Evolutionary conservation across 2,797 vertebrate genomes (phyloP).

Genomic region (Tangara arthus): DNA sequence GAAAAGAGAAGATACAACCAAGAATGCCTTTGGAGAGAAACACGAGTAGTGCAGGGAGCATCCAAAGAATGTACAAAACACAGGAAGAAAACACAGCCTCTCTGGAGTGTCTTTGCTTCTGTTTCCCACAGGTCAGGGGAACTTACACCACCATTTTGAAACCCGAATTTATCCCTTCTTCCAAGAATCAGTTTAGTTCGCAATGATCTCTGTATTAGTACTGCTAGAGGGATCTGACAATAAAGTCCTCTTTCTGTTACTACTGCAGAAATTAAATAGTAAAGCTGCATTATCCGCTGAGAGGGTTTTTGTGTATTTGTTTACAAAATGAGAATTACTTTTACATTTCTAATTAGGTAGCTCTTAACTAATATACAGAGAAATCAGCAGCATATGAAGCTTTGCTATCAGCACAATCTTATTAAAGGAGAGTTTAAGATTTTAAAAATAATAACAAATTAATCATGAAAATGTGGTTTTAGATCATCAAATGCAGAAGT

Average conservation of each 20-base stretch:
- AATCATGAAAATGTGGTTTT: neutral
- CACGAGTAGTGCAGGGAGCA: neutral
- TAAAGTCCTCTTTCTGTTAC: neutral
- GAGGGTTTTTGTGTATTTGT: neutral
- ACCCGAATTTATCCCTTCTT: neutral
- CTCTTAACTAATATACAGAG: conserved; percentile 20
- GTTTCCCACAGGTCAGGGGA: neutral
- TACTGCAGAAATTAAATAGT: neutral
- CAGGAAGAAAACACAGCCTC: neutral
- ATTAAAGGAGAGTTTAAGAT: neutral
- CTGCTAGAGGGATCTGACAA: neutral
- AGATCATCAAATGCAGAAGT: neutral
- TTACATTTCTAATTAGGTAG: conserved; percentile 31
- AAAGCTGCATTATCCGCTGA: neutral
- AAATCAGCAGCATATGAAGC: neutral
- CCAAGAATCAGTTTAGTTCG: neutral
- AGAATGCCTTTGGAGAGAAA: neutral
- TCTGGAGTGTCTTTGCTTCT: neutral
- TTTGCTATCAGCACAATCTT: neutral
- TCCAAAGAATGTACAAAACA: neutral
- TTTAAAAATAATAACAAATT: conserved; percentile 19
- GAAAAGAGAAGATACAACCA: neutral
- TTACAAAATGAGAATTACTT: conserved; percentile 32
- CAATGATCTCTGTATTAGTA: neutral
- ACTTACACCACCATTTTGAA: neutral